phyloP scores from a whole-genome alignment of 1,140 invertebrate genomes.

The Rhagoletis pomonella region DNA sequence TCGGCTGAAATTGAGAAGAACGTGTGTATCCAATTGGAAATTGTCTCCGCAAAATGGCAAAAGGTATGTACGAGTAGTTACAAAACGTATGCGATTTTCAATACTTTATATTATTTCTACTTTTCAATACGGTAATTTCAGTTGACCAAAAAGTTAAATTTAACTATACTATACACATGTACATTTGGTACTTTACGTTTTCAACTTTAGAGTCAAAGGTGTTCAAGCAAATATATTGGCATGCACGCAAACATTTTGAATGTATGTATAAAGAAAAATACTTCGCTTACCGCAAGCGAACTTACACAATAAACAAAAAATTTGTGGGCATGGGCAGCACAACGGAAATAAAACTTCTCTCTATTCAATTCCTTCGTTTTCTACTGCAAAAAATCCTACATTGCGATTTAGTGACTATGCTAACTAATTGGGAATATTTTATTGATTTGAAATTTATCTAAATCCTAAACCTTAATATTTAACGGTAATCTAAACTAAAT shows the following conservation, averaged over 20 bases:
- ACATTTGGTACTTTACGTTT: not conserved
- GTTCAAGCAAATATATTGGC: not conserved
- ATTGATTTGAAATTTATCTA: no score
- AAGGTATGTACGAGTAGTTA: constrained; percentile 21
- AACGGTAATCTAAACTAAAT: no score
- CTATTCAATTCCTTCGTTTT: no score
- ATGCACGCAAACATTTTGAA: not conserved
- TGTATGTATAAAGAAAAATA: not conserved
- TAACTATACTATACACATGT: not conserved
- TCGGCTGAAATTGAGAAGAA: constrained; percentile 71
- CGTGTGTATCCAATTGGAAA: constrained; percentile 73
- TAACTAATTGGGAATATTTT: no score
- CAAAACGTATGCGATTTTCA: constrained; percentile 19
- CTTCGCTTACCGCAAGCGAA: not conserved
- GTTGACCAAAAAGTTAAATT: not conserved
- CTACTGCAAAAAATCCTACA: no score
- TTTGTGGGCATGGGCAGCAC: no score
- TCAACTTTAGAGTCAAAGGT: not conserved
- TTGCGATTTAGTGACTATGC: no score
- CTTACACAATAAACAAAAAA: not conserved
- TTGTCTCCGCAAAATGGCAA: constrained; percentile 66
- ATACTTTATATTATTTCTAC: constrained; percentile 23
- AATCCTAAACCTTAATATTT: no score
- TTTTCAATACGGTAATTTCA: constrained; percentile 12
- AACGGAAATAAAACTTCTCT: no score